phyloP scores from a whole-genome alignment of 2,113 vertebrate species.

The Dicrurus megarhynchus region DNA sequence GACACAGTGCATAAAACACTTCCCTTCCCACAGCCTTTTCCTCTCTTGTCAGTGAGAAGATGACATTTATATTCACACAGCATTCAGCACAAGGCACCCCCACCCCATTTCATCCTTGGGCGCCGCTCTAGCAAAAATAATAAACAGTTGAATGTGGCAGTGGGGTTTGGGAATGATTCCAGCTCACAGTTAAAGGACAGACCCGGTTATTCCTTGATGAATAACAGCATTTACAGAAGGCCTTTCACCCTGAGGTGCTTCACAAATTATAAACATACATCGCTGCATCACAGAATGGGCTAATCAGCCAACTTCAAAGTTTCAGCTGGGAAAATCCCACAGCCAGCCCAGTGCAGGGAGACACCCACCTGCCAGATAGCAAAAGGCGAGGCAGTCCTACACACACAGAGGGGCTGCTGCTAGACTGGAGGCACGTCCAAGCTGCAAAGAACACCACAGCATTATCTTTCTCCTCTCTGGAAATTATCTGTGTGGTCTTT shows the following conservation, averaged over 20 bases:
- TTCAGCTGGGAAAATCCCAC: background rate
- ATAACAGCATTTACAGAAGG: conserved; percentile 16
- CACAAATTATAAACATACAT: conserved; percentile 17
- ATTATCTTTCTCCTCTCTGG: background rate
- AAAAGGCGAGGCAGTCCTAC: background rate
- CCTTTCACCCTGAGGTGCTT: conserved; percentile 36
- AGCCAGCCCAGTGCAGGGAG: background rate
- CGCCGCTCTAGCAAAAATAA: background rate
- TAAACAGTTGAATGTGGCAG: background rate
- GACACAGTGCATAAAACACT: background rate
- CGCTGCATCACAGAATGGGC: background rate
- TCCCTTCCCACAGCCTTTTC: conserved; percentile 38
- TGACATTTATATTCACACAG: background rate
- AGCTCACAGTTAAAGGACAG: background rate
- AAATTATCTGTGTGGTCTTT: background rate
- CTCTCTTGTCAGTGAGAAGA: background rate
- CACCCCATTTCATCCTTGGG: background rate
- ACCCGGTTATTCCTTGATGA: background rate
- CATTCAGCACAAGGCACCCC: background rate
- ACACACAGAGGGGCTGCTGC: background rate
- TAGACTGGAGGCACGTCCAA: background rate
- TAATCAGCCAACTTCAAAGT: background rate
- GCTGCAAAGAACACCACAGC: background rate
- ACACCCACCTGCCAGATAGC: background rate
- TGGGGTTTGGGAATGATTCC: background rate